A percentile compares a stretch with the other conserved stretches of the same genome.
Conservation (phyloP, 2,888 invertebrate species). For the Meteorus cinctellus region DNA sequence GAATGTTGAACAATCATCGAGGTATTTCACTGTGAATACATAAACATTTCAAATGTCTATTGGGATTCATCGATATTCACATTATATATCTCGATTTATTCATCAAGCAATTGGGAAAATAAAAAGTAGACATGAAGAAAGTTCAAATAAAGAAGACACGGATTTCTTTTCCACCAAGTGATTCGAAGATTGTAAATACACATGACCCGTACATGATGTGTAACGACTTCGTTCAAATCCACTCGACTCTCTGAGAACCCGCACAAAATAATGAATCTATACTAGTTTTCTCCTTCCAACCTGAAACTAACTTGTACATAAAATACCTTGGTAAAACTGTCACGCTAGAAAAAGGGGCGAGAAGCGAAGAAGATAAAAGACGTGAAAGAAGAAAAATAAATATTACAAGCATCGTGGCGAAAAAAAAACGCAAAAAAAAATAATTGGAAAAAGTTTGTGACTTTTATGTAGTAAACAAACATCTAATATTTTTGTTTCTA, state of each 20-base stretch:
- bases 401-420: neutral
- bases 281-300: neutral
- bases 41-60: too few species aligned
- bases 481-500: slow-evolving; percentile 6
- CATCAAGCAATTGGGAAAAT: neutral
- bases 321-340: slow-evolving; percentile 7
- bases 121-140: neutral
- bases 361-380: slow-evolving; percentile 9
- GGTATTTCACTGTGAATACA: too few species aligned
- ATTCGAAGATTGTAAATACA: neutral
- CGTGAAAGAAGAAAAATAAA: slow-evolving; percentile 29
- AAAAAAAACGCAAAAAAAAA: slow-evolving; percentile 15
- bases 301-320: neutral
- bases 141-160: neutral
- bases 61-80: too few species aligned
- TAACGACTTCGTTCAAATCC: neutral
- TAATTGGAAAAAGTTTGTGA: slow-evolving; percentile 5
- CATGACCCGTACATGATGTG: neutral
- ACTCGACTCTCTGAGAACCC: neutral
- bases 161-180: neutral
- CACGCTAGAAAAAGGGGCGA: slow-evolving; percentile 17
- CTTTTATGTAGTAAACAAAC: slow-evolving; percentile 9
- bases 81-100: too few species aligned
- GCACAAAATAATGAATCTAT: slow-evolving; percentile 8
- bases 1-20: too few species aligned